Percentiles rank a stretch among this genome's conserved stretches.
These are phyloP conservation scores for Eira barbara DNA, from an alignment of 2,113 vertebrate genomes.

Conservation along the genomic window DNA sequence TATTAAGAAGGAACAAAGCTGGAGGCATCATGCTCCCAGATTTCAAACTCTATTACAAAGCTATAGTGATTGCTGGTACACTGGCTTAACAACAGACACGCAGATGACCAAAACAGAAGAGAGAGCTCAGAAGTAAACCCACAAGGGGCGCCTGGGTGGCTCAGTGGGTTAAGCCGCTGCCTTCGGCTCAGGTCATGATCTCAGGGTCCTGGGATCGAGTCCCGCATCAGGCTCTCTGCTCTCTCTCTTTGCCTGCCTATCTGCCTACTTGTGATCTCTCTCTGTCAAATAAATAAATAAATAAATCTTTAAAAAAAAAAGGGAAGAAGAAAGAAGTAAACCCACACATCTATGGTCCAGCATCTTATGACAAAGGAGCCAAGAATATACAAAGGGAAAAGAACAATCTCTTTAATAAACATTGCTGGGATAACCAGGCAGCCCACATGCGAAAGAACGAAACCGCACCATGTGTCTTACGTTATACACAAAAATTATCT, in stretches of 20 bases:
- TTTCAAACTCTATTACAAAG: background rate
- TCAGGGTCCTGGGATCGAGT: no score
- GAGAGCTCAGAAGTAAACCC: background rate
- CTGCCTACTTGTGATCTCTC: no score
- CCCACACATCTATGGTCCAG: background rate
- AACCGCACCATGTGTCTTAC: background rate
- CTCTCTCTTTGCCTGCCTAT: no score
- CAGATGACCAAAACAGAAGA: background rate
- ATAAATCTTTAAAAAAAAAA: no score
- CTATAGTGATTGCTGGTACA: background rate
- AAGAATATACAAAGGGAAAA: background rate
- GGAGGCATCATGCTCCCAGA: background rate
- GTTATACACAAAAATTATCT: background rate
- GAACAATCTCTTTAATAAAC: background rate
- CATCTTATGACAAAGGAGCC: background rate
- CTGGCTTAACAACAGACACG: background rate
- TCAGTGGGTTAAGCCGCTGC: no score
- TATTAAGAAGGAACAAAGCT: background rate
- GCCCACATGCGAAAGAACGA: background rate
- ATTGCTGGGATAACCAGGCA: background rate
- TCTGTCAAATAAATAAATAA: no score
- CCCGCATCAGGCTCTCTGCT: no score
- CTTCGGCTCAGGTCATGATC: no score
- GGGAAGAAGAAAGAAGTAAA: background rate
- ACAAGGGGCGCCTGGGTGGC: no score